Evolutionary conservation across 2,888 invertebrate species (phyloP).

Genomic region (Eurytoma adleriae): DNA sequence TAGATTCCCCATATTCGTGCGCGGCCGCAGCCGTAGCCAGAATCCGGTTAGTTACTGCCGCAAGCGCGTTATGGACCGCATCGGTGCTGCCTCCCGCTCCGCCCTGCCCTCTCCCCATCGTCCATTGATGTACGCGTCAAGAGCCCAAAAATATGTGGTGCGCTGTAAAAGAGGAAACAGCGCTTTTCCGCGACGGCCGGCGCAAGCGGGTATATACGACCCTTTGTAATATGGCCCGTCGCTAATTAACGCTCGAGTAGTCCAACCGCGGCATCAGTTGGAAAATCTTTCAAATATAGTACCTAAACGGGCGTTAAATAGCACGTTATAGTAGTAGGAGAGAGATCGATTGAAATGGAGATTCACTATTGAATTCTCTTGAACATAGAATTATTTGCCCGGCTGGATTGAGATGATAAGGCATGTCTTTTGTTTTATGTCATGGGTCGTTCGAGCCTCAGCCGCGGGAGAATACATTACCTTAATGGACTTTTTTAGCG

Average conservation of each 20-base stretch:
- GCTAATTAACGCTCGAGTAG: conserved; percentile 46
- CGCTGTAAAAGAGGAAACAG: conserved; percentile 51
- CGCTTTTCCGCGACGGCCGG: conserved; percentile 37
- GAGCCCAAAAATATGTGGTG: conserved; percentile 48
- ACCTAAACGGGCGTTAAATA: conserved; percentile 26
- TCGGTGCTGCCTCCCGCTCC: conserved; percentile 64
- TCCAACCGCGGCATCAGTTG: neutral
- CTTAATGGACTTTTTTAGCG: too few relatives aligned
- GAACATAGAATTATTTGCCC: neutral
- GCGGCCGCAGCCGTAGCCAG: conserved; percentile 58
- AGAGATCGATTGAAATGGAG: neutral
- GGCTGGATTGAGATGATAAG: conserved; percentile 30
- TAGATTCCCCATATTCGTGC: conserved; percentile 74
- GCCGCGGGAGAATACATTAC: too few relatives aligned
- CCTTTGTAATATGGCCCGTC: neutral
- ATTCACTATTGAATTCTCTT: conserved; percentile 43
- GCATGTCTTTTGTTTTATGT: conserved; percentile 16
- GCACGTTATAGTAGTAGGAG: conserved; percentile 34
- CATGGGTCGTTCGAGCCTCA: neutral
- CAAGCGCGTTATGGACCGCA: conserved; percentile 69
- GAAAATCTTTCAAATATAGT: conserved; percentile 48
- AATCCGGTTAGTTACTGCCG: conserved; percentile 75
- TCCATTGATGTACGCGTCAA: conserved; percentile 53
- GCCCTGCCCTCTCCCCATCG: conserved; percentile 48
- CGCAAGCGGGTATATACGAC: neutral